Evolutionary conservation across 2,888 invertebrate genomes (phyloP), one percentile per base, ranked within the genome.

Genomic region (Cepaea hortensis): DNA sequence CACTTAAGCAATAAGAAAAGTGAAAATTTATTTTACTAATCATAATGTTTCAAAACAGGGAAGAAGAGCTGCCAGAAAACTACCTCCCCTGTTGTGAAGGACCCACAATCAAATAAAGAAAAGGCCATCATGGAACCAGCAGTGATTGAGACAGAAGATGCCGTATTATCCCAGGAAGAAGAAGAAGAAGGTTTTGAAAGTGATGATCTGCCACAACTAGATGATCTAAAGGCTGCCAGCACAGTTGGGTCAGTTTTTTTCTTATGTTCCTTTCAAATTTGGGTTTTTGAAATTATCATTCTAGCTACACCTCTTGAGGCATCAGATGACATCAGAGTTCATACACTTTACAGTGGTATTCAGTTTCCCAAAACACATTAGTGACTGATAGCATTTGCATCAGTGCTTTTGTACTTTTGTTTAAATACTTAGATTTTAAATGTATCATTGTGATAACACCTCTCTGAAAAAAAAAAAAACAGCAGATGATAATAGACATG

Each of bases 121-220:
- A 77, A 79, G 75, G 85, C 70, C 18, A 61, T 3, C 2, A 50
- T 72, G 46, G 91, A 91, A 85, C 91, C 91, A 89, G 92, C 91
- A 73, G 90, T 90, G 76, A 91, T 91, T 89, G 92, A 91, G 76
- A 89, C 90, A 80, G 91, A 91, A 11, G 91, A 91, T 18, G 85
- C 87, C 0, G 88, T 85, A 4, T 65, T 84, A 15, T 84, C 86
- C 46, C 84, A 86, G n/a, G 88, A 89, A 84, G 92, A 92, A 87
- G 92, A 93, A 87, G 91, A 91, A 73, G 91, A 92, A 4, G 89
- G 87, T 23, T 84, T 61, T 68, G 86, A 83, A 50, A 91, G 91
- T 95, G 96, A 96, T 91, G 96, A 96, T 91, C 95, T 95, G 90
- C 95, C 95, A 85, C 96, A 96, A 92, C 95, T 96, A 83, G 96